A percentile compares a stretch with the other conserved stretches of the same genome.
Conservation (phyloP, 2,113 vertebrate species). For the Proterorhinus semilunaris region DNA sequence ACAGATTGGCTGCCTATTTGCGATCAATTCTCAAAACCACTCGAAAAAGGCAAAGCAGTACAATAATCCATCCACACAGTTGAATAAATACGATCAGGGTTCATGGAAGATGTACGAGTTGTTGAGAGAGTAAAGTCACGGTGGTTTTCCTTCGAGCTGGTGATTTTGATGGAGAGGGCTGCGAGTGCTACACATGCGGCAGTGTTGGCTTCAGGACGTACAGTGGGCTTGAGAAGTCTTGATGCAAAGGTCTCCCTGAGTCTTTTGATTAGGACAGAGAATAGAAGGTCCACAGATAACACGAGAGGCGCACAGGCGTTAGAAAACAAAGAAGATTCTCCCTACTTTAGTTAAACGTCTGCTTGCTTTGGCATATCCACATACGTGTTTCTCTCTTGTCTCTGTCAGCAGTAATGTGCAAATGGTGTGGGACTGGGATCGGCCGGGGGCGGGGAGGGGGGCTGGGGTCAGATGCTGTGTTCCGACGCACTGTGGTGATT, state of each 20-base stretch:
- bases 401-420: conserved; percentile 34
- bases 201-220: background rate
- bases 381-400: conserved; percentile 28
- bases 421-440: background rate
- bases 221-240: background rate
- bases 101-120: conserved; percentile 42
- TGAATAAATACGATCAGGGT: conserved; percentile 54
- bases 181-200: conserved; percentile 49
- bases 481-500: conserved; percentile 75
- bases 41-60: conserved; percentile 36
- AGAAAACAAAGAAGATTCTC: conserved; percentile 11
- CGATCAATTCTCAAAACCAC: conserved; percentile 39
- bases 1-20: conserved; percentile 33
- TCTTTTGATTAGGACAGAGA: conserved; percentile 48
- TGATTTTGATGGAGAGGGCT: conserved; percentile 15
- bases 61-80: background rate
- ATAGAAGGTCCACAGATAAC: conserved; percentile 22
- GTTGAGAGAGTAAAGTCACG: conserved; percentile 22
- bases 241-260: conserved; percentile 57
- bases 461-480: conserved; percentile 63
- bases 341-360: background rate
- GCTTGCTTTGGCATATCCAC: conserved; percentile 33
- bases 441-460: conserved; percentile 9
- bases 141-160: conserved; percentile 60
- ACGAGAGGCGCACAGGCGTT: conserved; percentile 7